Evolutionary conservation across 2,113 vertebrate species (phyloP), one percentile per base, ranked within the genome.

Genomic region (Malurus cyaneus): DNA sequence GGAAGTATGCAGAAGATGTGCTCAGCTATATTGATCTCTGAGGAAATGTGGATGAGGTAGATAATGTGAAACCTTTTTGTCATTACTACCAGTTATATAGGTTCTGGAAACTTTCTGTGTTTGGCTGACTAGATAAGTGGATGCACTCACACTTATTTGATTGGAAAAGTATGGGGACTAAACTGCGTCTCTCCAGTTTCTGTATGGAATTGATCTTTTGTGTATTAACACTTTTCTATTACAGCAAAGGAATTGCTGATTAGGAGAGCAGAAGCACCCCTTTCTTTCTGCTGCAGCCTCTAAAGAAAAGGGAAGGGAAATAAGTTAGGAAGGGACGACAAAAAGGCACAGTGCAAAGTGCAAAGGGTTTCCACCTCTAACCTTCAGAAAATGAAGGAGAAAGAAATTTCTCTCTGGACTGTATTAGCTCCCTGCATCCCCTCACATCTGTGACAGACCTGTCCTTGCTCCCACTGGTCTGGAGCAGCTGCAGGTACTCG

Each of bases 31-130:
- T 96, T 96, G 96, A 97, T 97, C 95, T 89, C 73, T 64, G 77
- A 94, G 92, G 95, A 94, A 95, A 97, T 96, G 89, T 95, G 96
- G 95, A 96, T 82, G 92, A 95, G 80, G 60, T 65, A 97, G 95
- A 96, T 97, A 97, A 96, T 92, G 80, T 87, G 86, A 96, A 96
- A 89, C 94, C 77, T 96, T 96, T 96, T 96, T 97, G 93, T 95
- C 91, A 96, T 94, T 95, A 95, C 94, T 88, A 93, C 83, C 93
- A 72, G 70, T 93, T 95, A 92, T 91, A 96, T 53, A 89, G 93
- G 78, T 86, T 94, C 92, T 92, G 89, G 91, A 96, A 92, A 93
- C 87, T 95, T 95, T 92, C 82, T 86, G 86, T 94, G 80, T 90
- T 96, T 93, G 94, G 82, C 79, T 94, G 89, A 93, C 78, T 83